Evolutionary conservation across 2,888 invertebrate species (phyloP), one percentile per base, ranked within the genome.

Genomic region (Andrena trimmerana): DNA sequence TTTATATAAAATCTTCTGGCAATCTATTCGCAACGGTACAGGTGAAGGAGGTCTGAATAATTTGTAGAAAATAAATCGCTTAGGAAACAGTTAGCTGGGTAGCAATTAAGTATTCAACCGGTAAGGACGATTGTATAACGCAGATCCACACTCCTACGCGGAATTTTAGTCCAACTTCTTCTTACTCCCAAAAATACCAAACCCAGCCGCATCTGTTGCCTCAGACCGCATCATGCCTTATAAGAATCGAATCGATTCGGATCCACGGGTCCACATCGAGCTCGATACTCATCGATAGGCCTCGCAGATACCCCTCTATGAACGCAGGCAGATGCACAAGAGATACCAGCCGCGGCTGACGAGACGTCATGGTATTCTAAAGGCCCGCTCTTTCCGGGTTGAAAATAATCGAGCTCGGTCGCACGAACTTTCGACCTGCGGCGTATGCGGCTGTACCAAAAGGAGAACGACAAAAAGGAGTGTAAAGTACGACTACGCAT

Each of bases 361-460:
- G 84, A 80, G 83, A 75, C 86, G 85, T 83, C 86, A 83, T 67
- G 90, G 91, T 88, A 91, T 92, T 87, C 86, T 88, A 86, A 88
- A 88, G 88, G 88, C 88, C 87, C 63, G 54, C 62, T 90, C 87
- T 90, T 92, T 92, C 92, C 92, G 92, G 91, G 90, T 91, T 91
- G 90, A 92, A 93, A 93, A 93, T 93, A 93, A 92, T 91, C 89
- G 85, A 87, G 86, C 87, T 82, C 86, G 89, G 90, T 91, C 90
- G 91, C 90, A 89, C 90, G 92, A 92, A 92, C 92, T 92, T 91
- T 92, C 90, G 92, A 93, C 92, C 92, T 90, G 90, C 87, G 83
- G 91, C 91, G 92, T 92, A 93, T 93, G 92, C 91, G 89, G 89
- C 78, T 77, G 85, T 87, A 90, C 90, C 90, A 90, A 91, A 90